phyloP scores from a whole-genome alignment of 2,888 invertebrate species.

The Allolobophora icterica region DNA sequence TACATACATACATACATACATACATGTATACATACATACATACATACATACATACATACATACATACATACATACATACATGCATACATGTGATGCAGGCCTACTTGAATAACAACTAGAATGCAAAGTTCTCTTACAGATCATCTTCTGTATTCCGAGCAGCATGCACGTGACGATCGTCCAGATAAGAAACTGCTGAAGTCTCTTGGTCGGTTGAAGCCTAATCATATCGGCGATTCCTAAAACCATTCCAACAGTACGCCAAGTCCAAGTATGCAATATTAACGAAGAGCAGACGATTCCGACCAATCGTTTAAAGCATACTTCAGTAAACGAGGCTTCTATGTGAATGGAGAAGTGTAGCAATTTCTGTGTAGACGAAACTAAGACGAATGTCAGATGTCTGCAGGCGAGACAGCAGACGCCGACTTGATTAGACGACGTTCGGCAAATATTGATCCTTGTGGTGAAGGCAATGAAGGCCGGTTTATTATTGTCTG shows the following conservation, averaged over 20 bases:
- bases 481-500: background rate
- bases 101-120: too few species aligned
- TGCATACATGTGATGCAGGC: too few species aligned
- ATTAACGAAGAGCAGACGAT: too few species aligned
- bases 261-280: too few species aligned
- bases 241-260: background rate
- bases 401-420: background rate
- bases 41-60: too few species aligned
- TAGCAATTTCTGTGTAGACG: background rate
- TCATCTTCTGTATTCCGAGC: slow-evolving; percentile 13
- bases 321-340: too few species aligned
- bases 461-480: background rate
- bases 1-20: too few species aligned
- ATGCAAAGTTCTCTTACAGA: background rate
- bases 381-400: background rate
- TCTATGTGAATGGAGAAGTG: background rate
- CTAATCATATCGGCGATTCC: background rate
- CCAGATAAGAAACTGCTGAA: background rate
- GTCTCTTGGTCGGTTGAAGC: background rate
- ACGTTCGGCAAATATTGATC: slow-evolving; percentile 17
- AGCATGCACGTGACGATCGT: background rate
- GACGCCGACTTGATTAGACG: background rate
- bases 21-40: too few species aligned
- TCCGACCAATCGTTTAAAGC: too few species aligned
- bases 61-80: too few species aligned